These are phyloP conservation scores for Microtus richardsoni DNA, from an alignment of 2,113 vertebrate genomes.

Conservation along the genomic window DNA sequence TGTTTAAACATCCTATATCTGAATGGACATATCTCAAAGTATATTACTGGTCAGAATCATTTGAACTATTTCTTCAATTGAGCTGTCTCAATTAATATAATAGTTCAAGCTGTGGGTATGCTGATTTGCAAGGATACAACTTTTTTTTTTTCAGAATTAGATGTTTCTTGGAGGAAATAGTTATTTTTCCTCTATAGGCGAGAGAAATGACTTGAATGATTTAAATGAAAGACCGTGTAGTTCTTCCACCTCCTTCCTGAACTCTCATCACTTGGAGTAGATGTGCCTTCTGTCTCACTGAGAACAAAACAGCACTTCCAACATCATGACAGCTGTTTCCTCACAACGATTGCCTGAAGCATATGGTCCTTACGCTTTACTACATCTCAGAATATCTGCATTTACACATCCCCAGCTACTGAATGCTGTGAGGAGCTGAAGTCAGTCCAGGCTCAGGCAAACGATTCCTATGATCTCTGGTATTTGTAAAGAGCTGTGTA, in stretches of 20 bases:
- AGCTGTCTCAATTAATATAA: not conserved
- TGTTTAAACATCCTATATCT: not conserved
- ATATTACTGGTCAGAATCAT: not conserved
- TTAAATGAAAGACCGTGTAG: not conserved
- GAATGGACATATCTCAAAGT: not conserved
- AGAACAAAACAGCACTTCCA: constrained; percentile 27
- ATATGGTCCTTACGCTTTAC: constrained; percentile 11
- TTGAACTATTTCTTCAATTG: not conserved
- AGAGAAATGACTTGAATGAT: not conserved
- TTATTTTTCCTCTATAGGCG: not conserved
- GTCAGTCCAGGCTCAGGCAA: not conserved
- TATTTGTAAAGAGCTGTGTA: constrained; percentile 35
- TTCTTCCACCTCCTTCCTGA: not conserved
- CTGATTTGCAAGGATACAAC: not conserved
- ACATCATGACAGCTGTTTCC: not conserved
- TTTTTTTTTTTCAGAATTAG: not conserved
- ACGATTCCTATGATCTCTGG: not conserved
- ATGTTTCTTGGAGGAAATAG: not conserved
- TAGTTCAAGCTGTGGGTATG: not conserved
- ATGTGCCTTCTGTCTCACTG: constrained; percentile 38
- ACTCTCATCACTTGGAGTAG: not conserved
- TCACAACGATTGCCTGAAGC: constrained; percentile 24
- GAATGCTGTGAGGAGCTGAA: constrained; percentile 43
- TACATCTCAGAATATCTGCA: constrained; percentile 63
- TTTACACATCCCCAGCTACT: constrained; percentile 1